Evolutionary conservation across 2,797 vertebrate species (phyloP), one percentile per base, ranked within the genome.

Genomic region (Xenops minutus): DNA sequence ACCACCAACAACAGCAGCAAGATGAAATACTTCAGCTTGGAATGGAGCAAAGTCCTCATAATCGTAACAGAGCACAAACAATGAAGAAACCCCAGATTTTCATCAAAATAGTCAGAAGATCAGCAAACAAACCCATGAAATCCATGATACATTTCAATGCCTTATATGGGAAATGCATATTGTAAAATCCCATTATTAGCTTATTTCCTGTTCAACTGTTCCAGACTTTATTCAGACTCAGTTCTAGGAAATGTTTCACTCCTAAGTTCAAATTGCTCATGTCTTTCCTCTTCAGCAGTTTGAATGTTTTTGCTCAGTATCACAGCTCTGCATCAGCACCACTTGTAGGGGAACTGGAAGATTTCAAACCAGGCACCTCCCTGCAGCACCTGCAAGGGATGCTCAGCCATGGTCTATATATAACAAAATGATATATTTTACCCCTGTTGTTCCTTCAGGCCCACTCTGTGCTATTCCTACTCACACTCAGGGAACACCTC

Each of bases 121-220:
- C 89, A 93, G 73, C 74, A 85, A 93, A 90, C 56, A 36, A 92
- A n/a, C 39, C 83, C 84, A 41, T 64, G 48, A 30, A 91, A 44
- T 58, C 87, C 74, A 54, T 44, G 58, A 46, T 56, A 67, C 68
- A 78, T 95, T 95, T 84, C 79, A 82, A 73, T 83, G 63, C 97
- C 97, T 94, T 96, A 96, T 96, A 88, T 80, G 94, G 96, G 77
- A 96, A 92, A 86, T 80, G 37, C 62, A 89, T 93, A 91, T n/a
- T 75, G 88, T 88, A 94, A 96, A 96, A 95, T 88, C 84, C 62
- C 80, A 94, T 95, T 95, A 95, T 92, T 80, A 90, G 95, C 88
- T 96, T 94, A 95, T 95, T 96, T 95, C 96, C 95, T 96, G 84
- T 69, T 95, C 94, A 90, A 41, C 72, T 72, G 91, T 95, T 90